Evolutionary conservation across 2,113 vertebrate genomes (phyloP).

Genomic region (Drymodes brunneopygia): DNA sequence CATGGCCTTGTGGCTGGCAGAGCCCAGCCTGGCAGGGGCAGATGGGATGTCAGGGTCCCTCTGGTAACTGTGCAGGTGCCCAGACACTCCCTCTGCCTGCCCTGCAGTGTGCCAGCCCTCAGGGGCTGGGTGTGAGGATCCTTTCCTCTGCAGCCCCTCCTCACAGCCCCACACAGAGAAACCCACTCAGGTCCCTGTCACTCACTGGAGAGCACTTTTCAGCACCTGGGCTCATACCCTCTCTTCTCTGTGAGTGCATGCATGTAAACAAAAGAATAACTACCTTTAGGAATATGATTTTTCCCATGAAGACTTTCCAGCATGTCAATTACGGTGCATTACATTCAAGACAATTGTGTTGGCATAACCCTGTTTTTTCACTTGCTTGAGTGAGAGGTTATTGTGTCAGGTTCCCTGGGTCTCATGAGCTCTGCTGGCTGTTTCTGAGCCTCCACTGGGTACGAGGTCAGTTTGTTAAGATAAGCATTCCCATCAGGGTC

Average conservation of each 20-base stretch:
- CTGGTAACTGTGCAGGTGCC: not conserved
- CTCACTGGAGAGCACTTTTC: not conserved
- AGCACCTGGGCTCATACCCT: not conserved
- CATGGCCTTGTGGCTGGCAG: not conserved
- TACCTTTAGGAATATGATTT: slow-evolving; percentile 43
- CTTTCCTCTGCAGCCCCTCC: not conserved
- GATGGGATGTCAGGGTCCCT: not conserved
- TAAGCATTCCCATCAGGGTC: not conserved
- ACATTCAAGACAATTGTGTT: slow-evolving; percentile 56
- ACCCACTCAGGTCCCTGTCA: not conserved
- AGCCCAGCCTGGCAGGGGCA: not conserved
- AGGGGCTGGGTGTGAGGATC: not conserved
- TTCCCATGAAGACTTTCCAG: slow-evolving; percentile 35
- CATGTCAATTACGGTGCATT: slow-evolving; percentile 52
- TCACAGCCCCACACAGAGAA: not conserved
- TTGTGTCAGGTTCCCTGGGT: slow-evolving; percentile 31
- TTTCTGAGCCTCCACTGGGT: slow-evolving; percentile 24
- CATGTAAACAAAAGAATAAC: slow-evolving; percentile 39
- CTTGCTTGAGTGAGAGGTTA: slow-evolving; percentile 28
- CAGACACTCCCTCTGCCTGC: not conserved
- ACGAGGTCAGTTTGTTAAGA: not conserved
- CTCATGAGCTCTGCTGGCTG: not conserved
- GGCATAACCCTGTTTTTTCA: slow-evolving; percentile 3
- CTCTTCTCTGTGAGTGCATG: not conserved
- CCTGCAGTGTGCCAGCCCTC: not conserved